Percentiles rank a stretch among this genome's conserved stretches.
These are phyloP conservation scores for Erebia aethiops DNA, from an alignment of 2,888 invertebrate species.

Conservation along the genomic window DNA sequence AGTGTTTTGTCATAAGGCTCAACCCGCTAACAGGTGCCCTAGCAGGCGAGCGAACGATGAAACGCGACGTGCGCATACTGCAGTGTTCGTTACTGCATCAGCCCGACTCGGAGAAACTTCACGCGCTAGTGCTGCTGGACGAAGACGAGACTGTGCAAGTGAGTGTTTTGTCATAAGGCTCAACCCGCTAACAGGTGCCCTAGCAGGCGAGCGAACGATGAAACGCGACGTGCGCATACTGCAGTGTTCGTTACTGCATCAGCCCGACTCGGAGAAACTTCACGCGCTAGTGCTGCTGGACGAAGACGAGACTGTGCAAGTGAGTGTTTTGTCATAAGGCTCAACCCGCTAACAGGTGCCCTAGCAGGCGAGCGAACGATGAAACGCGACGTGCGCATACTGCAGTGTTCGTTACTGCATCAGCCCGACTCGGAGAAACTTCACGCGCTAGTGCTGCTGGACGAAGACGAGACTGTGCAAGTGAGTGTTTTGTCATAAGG, in stretches of 20 bases:
- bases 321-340: conserved; percentile 57
- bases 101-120: conserved; percentile 88
- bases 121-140: conserved; percentile 89
- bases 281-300: conserved; percentile 90
- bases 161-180: conserved; percentile 14
- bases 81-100: conserved; percentile 89
- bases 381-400: conserved; percentile 85
- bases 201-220: too few relatives aligned
- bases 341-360: too few relatives aligned
- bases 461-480: conserved; percentile 84
- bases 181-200: too few relatives aligned
- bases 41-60: conserved; percentile 74
- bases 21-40: too few relatives aligned
- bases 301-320: conserved; percentile 84
- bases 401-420: conserved; percentile 89
- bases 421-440: conserved; percentile 88
- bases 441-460: conserved; percentile 89
- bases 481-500: conserved; percentile 63
- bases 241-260: conserved; percentile 89
- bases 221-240: conserved; percentile 86
- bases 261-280: conserved; percentile 88
- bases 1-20: conserved; percentile 85
- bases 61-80: conserved; percentile 86
- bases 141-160: conserved; percentile 85
- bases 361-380: too few relatives aligned